A percentile compares a stretch with the other conserved stretches of the same genome.
Conservation (phyloP, 1,140 invertebrate genomes). For the Venturia canescens region DNA sequence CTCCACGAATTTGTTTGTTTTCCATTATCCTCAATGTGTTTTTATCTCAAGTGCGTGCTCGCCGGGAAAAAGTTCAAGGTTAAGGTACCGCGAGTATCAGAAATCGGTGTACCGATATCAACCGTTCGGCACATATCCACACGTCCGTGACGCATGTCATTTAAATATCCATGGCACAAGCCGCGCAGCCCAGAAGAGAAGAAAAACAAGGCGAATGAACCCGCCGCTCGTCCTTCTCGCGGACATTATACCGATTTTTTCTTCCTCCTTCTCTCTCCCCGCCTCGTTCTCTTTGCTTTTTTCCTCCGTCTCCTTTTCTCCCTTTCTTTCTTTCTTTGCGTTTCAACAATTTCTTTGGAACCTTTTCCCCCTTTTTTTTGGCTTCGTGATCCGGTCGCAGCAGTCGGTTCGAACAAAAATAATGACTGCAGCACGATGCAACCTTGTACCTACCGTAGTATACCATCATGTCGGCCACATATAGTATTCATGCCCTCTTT, state of each 20-base stretch:
- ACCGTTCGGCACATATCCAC: neutral
- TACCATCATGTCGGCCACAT: conserved; percentile 19
- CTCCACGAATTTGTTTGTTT: too few species aligned
- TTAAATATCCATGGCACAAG: neutral
- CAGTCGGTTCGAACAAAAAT: conserved; percentile 50
- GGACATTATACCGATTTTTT: neutral
- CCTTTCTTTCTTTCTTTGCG: conserved; percentile 12
- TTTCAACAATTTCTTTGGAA: conserved; percentile 28
- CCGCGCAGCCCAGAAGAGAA: conserved; percentile 28
- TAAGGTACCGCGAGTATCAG: too few species aligned
- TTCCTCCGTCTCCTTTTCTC: neutral
- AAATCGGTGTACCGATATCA: neutral
- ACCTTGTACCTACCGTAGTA: conserved; percentile 32
- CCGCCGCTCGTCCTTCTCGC: conserved; percentile 40
- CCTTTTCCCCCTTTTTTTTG: conserved; percentile 33
- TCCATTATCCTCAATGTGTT: too few species aligned
- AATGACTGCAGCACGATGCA: conserved; percentile 43
- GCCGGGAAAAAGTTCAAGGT: too few species aligned
- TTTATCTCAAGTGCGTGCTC: too few species aligned
- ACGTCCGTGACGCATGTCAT: conserved; percentile 24
- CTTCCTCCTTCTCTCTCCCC: neutral
- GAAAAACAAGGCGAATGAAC: conserved; percentile 50
- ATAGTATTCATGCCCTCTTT: conserved; percentile 19
- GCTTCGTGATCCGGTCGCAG: conserved; percentile 37
- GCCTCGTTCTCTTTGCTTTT: neutral